phyloP scores from a whole-genome alignment of 2,888 invertebrate species.

The Phaedon cochleariae region DNA sequence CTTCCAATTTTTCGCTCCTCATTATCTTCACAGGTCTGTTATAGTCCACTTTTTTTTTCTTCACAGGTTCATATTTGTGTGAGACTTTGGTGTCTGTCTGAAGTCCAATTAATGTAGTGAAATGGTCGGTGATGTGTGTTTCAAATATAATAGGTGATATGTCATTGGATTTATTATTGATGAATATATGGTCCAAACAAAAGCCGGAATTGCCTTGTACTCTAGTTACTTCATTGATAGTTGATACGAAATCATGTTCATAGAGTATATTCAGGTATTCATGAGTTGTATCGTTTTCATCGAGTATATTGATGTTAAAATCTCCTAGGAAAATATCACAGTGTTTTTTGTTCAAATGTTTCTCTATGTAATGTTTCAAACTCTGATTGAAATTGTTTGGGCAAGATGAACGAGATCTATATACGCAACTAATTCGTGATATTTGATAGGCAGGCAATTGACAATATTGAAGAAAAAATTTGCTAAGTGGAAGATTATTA shows the following conservation, averaged over 20 bases:
- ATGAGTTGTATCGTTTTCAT: not conserved
- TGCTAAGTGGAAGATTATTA: too few species aligned
- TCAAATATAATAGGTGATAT: not conserved
- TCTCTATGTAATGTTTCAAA: not conserved
- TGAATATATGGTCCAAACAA: not conserved
- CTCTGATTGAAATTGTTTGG: not conserved
- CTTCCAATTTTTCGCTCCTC: too few species aligned
- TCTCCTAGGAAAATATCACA: not conserved
- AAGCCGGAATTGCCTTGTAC: not conserved
- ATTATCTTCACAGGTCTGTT: not conserved
- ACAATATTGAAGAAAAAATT: too few species aligned
- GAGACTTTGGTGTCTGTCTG: not conserved
- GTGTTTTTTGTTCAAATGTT: not conserved
- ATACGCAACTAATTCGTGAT: too few species aligned
- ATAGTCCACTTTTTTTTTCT: not conserved
- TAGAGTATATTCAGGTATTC: not conserved
- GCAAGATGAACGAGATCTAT: not conserved
- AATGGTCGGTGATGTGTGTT: constrained; percentile 4
- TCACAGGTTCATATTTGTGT: not conserved
- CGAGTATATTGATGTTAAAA: not conserved
- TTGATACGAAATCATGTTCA: not conserved
- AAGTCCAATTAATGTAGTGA: not conserved
- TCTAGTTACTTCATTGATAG: not conserved
- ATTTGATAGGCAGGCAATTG: too few species aligned
- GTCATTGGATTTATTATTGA: not conserved